Evolutionary conservation across 2,113 vertebrate species (phyloP), one percentile per base, ranked within the genome.

Genomic region (Forbesichthys papilliferus): DNA sequence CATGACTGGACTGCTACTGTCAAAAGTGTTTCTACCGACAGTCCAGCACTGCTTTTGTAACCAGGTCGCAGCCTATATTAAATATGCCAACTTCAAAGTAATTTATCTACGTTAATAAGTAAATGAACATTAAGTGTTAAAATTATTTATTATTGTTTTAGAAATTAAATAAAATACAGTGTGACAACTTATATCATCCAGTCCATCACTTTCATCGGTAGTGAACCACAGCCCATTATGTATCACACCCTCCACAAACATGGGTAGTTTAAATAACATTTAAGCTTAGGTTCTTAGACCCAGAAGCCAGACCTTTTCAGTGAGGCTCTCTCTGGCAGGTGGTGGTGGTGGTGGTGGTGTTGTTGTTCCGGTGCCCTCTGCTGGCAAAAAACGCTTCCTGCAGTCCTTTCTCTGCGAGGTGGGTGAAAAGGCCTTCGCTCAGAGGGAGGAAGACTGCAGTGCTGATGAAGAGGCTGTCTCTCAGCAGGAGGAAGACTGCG

Each of bases 281-380:
- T 6, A 4, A 54, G 2, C 0, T 0, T 4, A 33, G 18, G 4
- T 77, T 27, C 27, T 27, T 84, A 93, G 73, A 93, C 88, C 92
- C 92, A 93, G 74, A 93, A 87, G 76, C 92, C 92, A 74, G 84
- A 82, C 71, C 91, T 87, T 48, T 92, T 81, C 54, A 86, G n/a
- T 0, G 79, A 16, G 0, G 65, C 82, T 11, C 89, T 85, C 61
- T 64, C 68, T 20, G 86, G 79, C 52, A 86, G 86, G 27, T 77
- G 82, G 55, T 78, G 82, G 20, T 84, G 27, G 27, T 27, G 20
- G 20, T 20, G 20, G 1, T 20, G 20, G 1, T 20, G 16, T 16
- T 16, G 27, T 27, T 27, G 67, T 70, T 91, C 87, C 0, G 66
- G 73, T 3, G 58, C 6, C 62, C 47, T 81, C 56, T 59, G 75